Percentiles rank a stretch among this genome's conserved stretches.
Evolutionary conservation across 2,797 vertebrate genomes (phyloP).

Genomic region (Eulemur albifrons): DNA sequence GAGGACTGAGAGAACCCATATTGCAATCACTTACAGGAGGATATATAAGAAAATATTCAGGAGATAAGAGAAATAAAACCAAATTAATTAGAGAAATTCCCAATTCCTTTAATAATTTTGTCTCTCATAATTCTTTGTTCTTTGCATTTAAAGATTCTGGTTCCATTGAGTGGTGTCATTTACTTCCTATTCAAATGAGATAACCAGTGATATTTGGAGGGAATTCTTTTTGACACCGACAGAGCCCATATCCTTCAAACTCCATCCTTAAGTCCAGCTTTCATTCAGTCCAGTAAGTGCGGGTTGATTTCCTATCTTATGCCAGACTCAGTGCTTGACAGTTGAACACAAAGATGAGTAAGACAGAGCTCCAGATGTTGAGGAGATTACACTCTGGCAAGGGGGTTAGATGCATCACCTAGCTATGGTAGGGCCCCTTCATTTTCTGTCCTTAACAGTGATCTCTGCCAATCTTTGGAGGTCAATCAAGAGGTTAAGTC

Average conservation of each 20-base stretch:
- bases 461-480: neutral
- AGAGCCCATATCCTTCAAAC: neutral
- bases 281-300: neutral
- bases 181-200: neutral
- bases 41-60: neutral
- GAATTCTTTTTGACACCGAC: neutral
- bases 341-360: neutral
- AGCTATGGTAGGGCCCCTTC: neutral
- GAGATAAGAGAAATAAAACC: neutral
- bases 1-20: neutral
- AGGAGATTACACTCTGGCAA: neutral
- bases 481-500: neutral
- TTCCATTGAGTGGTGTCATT: neutral
- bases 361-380: neutral
- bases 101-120: neutral
- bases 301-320: neutral
- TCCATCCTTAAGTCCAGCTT: neutral
- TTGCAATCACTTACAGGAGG: neutral
- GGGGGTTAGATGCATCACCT: neutral
- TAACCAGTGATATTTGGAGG: neutral
- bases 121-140: neutral
- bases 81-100: neutral
- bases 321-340: neutral
- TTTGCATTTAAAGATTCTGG: neutral
- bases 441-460: neutral